These are phyloP conservation scores for Gulo gulo DNA, from an alignment of 2,113 vertebrate genomes.

Conservation along the genomic window DNA sequence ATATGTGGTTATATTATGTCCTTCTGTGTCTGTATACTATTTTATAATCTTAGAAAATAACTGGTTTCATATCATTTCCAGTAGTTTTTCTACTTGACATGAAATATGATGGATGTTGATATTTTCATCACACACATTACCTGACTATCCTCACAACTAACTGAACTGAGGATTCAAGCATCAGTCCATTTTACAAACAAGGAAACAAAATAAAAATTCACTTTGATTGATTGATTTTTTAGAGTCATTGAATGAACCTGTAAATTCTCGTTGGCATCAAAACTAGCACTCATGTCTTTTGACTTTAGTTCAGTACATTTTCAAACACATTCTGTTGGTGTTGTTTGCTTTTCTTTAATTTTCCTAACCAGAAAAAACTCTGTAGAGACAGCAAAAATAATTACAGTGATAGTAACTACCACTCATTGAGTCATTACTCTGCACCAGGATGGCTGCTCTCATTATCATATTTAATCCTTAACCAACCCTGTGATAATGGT, in stretches of 20 bases:
- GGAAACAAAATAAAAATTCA: not conserved
- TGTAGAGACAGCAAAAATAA: not conserved
- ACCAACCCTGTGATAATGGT: not conserved
- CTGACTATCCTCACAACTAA: not conserved
- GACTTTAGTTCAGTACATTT: not conserved
- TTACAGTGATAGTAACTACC: not conserved
- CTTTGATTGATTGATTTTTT: not conserved
- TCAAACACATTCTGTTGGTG: not conserved
- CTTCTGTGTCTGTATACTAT: not conserved
- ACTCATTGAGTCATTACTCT: not conserved
- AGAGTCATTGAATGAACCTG: not conserved
- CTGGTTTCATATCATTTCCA: not conserved
- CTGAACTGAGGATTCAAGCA: not conserved
- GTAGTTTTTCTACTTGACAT: not conserved
- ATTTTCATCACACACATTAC: not conserved
- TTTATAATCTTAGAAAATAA: not conserved
- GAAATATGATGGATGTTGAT: not conserved
- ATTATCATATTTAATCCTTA: not conserved
- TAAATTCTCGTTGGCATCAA: not conserved
- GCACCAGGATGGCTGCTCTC: not conserved
- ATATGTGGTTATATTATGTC: not conserved
- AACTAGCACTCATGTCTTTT: not conserved
- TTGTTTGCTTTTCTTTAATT: not conserved
- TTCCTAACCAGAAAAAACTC: not conserved
- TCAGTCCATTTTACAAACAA: not conserved